Conservation (phyloP, 2,888 invertebrate genomes). For the Caenorhabditis becei region DNA sequence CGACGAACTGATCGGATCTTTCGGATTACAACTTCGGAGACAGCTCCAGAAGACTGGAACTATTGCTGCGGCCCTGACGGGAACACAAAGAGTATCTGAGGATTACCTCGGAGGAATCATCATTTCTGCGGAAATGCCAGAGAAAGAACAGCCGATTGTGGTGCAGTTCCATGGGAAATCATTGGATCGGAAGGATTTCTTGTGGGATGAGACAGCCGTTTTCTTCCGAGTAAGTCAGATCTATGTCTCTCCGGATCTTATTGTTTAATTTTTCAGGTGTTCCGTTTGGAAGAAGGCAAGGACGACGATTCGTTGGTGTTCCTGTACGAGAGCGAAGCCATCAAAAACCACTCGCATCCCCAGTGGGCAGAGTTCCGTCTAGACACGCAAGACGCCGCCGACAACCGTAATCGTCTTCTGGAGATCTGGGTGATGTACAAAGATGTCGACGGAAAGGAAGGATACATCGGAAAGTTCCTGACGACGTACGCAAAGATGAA, state of each 20-base stretch:
- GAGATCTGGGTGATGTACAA: constrained; percentile 72
- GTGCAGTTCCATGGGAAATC: constrained; percentile 71
- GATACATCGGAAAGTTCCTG: constrained; percentile 72
- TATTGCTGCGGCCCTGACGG: constrained; percentile 53
- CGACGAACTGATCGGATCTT: constrained; percentile 73
- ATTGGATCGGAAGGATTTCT: constrained; percentile 70
- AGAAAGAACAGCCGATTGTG: constrained; percentile 72
- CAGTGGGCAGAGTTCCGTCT: constrained; percentile 71
- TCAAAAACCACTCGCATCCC: constrained; percentile 74
- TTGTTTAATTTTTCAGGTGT: constrained; percentile 60
- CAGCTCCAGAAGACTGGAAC: constrained; percentile 53
- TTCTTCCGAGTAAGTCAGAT: constrained; percentile 72
- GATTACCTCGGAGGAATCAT: constrained; percentile 55
- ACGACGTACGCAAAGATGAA: constrained; percentile 76
- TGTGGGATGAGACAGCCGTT: constrained; percentile 76
- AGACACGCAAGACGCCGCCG: constrained; percentile 71
- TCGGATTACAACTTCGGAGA: constrained; percentile 70
- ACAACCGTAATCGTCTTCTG: constrained; percentile 70
- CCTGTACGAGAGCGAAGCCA: constrained; percentile 71
- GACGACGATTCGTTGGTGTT: constrained; percentile 67
- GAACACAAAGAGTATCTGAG: constrained; percentile 30
- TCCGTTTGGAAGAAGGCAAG: constrained; percentile 70
- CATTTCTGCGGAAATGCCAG: constrained; percentile 67
- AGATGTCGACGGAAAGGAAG: constrained; percentile 72
- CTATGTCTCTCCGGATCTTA: not conserved